Percentiles rank a stretch among this genome's conserved stretches.
Evolutionary conservation across 2,888 invertebrate species (phyloP).

Genomic region (Neoaliturus tenellus): DNA sequence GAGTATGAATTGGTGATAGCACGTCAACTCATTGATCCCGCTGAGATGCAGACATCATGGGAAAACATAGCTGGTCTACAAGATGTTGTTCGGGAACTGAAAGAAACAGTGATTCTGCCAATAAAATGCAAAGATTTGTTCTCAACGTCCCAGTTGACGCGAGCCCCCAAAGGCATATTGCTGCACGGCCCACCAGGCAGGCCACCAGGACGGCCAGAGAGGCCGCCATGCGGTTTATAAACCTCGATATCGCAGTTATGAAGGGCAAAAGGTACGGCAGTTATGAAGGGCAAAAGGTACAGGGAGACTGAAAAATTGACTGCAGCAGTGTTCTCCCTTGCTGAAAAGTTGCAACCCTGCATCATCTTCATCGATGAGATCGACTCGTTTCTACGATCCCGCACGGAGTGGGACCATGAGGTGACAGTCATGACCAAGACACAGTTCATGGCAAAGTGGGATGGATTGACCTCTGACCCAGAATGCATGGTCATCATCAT

Average conservation of each 20-base stretch:
- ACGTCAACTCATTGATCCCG: slow-evolving; percentile 93
- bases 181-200: slow-evolving; percentile 98
- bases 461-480: slow-evolving; percentile 94
- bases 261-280: too few species aligned
- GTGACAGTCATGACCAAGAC: slow-evolving; percentile 99
- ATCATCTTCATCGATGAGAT: slow-evolving; percentile 98
- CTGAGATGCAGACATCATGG: slow-evolving; percentile 90
- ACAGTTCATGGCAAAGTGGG: slow-evolving; percentile 99
- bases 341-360: slow-evolving; percentile 92
- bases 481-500: slow-evolving; percentile 92
- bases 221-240: slow-evolving; percentile 95
- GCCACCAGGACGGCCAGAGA: slow-evolving; percentile 98
- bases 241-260: slow-evolving; percentile 96
- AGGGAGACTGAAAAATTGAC: slow-evolving; percentile 99
- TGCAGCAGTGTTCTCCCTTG: slow-evolving; percentile 96
- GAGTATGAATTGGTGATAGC: slow-evolving; percentile 99
- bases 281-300: slow-evolving; percentile 99
- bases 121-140: slow-evolving; percentile 91
- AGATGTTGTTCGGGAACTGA: slow-evolving; percentile 89
- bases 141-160: slow-evolving; percentile 88
- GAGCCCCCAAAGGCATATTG: slow-evolving; percentile 90
- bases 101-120: slow-evolving; percentile 96
- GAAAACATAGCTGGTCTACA: slow-evolving; percentile 95
- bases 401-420: slow-evolving; percentile 96
- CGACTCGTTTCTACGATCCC: slow-evolving; percentile 94